These are phyloP conservation scores for Lasioglossum zephyrum DNA, from an alignment of 2,888 invertebrate genomes.

Conservation along the genomic window DNA sequence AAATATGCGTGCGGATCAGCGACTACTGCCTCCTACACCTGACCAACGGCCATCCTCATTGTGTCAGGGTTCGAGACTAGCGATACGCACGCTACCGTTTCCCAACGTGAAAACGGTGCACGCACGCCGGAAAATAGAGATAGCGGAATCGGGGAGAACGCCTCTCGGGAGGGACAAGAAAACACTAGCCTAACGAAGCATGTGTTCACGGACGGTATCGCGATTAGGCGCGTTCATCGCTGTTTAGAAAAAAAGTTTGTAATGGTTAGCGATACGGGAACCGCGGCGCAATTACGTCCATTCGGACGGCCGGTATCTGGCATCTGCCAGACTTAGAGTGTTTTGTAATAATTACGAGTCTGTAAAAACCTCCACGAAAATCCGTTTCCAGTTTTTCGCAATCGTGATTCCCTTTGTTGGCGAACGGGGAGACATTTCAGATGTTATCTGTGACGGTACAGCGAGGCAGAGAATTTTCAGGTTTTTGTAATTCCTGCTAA, in stretches of 20 bases:
- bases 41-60: conserved; percentile 24
- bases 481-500: background rate
- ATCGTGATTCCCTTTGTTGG: background rate
- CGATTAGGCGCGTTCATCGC: conserved; percentile 57
- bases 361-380: background rate
- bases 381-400: background rate
- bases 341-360: background rate
- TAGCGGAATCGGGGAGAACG: background rate
- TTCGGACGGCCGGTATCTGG: conserved; percentile 16
- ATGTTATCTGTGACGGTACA: background rate
- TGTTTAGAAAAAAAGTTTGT: conserved; percentile 63
- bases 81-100: conserved; percentile 48
- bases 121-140: conserved; percentile 33
- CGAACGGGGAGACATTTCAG: background rate
- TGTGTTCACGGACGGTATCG: conserved; percentile 61
- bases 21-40: conserved; percentile 10
- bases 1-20: conserved; percentile 34
- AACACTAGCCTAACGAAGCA: conserved; percentile 56
- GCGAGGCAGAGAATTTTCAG: too few relatives aligned
- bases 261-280: conserved; percentile 35
- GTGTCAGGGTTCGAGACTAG: conserved; percentile 38
- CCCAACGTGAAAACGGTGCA: conserved; percentile 34
- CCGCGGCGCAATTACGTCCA: background rate
- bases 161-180: background rate
- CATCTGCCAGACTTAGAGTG: background rate